phyloP scores from a whole-genome alignment of 2,113 vertebrate species.

The Saiga tatarica region DNA sequence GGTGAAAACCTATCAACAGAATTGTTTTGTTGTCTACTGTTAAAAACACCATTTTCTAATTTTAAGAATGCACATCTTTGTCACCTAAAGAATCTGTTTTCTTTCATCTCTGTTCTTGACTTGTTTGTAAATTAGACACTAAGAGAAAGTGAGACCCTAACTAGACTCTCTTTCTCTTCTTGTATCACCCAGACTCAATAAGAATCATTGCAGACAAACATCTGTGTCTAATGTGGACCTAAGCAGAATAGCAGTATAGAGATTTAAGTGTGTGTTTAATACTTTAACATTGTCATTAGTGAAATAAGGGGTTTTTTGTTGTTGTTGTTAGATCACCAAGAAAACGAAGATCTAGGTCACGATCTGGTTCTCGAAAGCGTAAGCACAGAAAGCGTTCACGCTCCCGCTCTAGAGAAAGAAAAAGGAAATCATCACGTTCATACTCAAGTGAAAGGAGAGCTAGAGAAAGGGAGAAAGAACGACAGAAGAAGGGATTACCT shows the following conservation, averaged over 20 bases:
- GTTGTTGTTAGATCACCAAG: constrained; percentile 90
- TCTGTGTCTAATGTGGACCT: neutral
- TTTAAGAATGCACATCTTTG: neutral
- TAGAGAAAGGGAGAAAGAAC: constrained; percentile 94
- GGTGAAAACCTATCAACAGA: neutral
- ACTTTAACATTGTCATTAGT: neutral
- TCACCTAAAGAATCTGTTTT: neutral
- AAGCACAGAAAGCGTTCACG: constrained; percentile 97
- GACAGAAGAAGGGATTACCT: constrained; percentile 97
- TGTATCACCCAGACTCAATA: neutral
- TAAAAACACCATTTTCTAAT: neutral
- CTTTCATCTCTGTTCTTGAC: neutral
- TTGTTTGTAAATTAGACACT: neutral
- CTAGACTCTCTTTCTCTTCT: neutral
- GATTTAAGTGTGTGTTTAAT: neutral
- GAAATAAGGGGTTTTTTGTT: neutral
- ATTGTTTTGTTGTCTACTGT: neutral
- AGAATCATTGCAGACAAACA: neutral
- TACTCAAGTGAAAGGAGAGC: constrained; percentile 96
- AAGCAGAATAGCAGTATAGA: neutral
- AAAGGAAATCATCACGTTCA: constrained; percentile 94
- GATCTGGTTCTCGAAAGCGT: constrained; percentile 96
- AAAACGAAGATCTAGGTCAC: constrained; percentile 94
- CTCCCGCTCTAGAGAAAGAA: constrained; percentile 95
- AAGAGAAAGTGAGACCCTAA: neutral